Evolutionary conservation across 2,888 invertebrate genomes (phyloP).

Genomic region (Heliconius hortense): DNA sequence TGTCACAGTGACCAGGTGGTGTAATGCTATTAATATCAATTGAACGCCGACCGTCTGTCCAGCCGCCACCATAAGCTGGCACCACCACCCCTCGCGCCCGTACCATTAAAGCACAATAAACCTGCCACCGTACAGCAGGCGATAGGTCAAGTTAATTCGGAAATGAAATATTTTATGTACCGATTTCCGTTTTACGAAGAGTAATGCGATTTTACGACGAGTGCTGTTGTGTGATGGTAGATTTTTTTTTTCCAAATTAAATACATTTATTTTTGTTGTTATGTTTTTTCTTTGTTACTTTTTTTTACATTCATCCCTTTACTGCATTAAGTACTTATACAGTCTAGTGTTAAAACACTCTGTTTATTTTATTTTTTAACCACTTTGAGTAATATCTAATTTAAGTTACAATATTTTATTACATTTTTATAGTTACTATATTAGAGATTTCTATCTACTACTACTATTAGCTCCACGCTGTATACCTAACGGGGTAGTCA

Average conservation of each 20-base stretch:
- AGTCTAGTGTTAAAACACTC: not conserved
- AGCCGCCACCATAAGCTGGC: constrained; percentile 53
- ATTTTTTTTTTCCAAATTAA: constrained; percentile 31
- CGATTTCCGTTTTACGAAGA: constrained; percentile 64
- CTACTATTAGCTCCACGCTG: no score
- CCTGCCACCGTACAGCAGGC: constrained; percentile 39
- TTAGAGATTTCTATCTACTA: no score
- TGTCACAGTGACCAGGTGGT: constrained; percentile 73
- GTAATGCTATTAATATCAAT: constrained; percentile 78
- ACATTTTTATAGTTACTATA: no score
- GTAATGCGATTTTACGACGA: constrained; percentile 71
- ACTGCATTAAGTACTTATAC: not conserved
- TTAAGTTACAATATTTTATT: no score
- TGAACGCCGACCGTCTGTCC: constrained; percentile 70
- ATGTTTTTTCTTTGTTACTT: not conserved
- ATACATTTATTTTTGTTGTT: constrained; percentile 7
- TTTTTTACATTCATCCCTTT: not conserved
- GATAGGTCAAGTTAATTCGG: constrained; percentile 54
- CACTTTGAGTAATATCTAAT: no score
- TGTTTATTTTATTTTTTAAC: not conserved
- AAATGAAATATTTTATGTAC: constrained; percentile 72
- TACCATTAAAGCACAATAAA: constrained; percentile 39
- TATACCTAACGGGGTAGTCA: no score
- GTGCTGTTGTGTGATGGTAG: constrained; percentile 46
- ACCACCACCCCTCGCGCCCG: constrained; percentile 48